A percentile compares a stretch with the other conserved stretches of the same genome.
Conservation (phyloP, 2,797 vertebrate species). For the Lepus oiostolus region DNA sequence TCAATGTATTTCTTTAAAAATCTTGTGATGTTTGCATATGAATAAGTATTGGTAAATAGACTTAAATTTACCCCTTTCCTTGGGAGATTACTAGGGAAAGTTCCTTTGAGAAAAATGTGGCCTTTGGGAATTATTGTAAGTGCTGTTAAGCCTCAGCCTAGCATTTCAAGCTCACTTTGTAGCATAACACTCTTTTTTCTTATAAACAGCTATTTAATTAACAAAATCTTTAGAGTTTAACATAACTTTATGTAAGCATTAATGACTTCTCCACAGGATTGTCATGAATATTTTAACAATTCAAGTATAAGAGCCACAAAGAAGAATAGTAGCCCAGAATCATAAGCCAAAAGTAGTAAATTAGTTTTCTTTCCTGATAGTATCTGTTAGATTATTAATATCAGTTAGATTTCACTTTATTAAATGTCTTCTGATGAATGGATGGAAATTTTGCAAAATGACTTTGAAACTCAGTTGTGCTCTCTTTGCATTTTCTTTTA, state of each 20-base stretch:
- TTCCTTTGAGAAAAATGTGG: background rate
- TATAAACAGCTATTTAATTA: background rate
- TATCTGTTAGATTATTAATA: background rate
- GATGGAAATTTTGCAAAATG: background rate
- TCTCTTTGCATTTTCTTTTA: background rate
- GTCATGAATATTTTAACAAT: background rate
- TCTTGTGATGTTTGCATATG: background rate
- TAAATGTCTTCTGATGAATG: constrained; percentile 30
- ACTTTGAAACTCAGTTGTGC: background rate
- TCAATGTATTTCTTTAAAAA: background rate
- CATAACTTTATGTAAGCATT: background rate
- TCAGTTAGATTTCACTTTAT: constrained; percentile 33
- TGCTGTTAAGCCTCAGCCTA: background rate
- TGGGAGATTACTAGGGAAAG: background rate
- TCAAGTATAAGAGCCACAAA: background rate
- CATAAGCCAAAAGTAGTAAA: background rate
- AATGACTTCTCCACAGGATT: background rate
- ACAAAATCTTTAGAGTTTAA: background rate
- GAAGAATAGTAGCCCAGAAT: background rate
- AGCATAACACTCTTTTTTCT: background rate
- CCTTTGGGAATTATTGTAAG: background rate
- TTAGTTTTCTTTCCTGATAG: background rate
- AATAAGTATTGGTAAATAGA: background rate
- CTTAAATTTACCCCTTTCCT: background rate
- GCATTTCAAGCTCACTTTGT: fast-evolving